Base-by-base conservation (phyloP, 2,113 vertebrate species). In the Sorex fumeus region DNA sequence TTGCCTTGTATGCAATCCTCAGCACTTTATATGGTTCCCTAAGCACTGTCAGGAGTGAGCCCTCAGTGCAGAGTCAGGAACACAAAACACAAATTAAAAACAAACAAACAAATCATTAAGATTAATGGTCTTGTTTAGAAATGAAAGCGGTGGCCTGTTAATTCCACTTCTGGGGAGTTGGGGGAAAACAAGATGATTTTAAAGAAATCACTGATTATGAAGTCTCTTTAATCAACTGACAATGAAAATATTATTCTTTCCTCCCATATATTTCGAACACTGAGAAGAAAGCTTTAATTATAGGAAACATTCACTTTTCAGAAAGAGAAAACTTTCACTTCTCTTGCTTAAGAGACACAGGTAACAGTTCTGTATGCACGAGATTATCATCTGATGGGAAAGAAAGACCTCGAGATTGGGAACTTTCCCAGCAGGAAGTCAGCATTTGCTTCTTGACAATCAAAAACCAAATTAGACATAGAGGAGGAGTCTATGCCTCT, bases 141-240 rank as follows among this genome's bases (percentile, higher is more conserved):
- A 57, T 81, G 45, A 83, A 67, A 45, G 27, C 53, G 34, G 67
- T 32, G 27, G 25, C 30, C 5, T 12, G 10, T 53, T 92, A 60
- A 75, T 69, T 91, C 47, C 53, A 70, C 70, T 86, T 91, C 71
- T 80, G 57, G 40, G 57, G 66, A 88, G 4, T 27, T 40, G 8
- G 30, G 3, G n/a, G 64, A 82, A 71, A 77, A 4, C 30, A 72
- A 88, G 50, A 87, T 74, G 40, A 80, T 23, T 72, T 83, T 79
- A 32, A 88, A 88, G 36, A 77, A 43, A 40, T 67, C 30, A 45
- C 10, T 83, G 93, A 88, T 27, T 19, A 90, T 78, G 25, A 90
- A 78, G 32, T 8, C 25, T 57, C 86, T 6, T 87, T 57, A 86
- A 69, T 76, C 34, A 76, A 40, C 23, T 43, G 47, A 83, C 34